phyloP scores from a whole-genome alignment of 2,888 invertebrate genomes.

The Nycteola revayana region DNA sequence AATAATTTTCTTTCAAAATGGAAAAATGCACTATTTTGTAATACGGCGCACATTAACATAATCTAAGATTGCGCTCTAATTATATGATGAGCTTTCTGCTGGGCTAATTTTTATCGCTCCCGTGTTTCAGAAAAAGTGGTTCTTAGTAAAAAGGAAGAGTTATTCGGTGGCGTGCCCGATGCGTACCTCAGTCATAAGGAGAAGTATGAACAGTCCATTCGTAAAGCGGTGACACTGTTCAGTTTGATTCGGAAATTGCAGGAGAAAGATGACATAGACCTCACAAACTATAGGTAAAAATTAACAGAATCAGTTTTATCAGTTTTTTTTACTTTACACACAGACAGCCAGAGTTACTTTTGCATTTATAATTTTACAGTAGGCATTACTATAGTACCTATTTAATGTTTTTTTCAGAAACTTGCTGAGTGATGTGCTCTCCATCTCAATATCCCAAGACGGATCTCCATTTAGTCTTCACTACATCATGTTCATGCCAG shows the following conservation, averaged over 20 bases:
- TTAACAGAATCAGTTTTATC: too few species aligned
- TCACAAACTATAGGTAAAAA: constrained; percentile 86
- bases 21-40: too few species aligned
- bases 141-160: constrained; percentile 74
- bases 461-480: constrained; percentile 89
- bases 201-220: constrained; percentile 87
- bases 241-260: constrained; percentile 84
- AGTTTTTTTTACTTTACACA: too few species aligned
- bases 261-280: constrained; percentile 83
- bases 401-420: constrained; percentile 64
- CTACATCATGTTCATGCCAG: constrained; percentile 95
- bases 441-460: constrained; percentile 82
- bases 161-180: constrained; percentile 83
- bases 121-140: constrained; percentile 50
- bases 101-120: too few species aligned
- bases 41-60: too few species aligned
- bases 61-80: too few species aligned
- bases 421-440: constrained; percentile 83
- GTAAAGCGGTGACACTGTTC: constrained; percentile 85
- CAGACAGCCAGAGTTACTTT: too few species aligned
- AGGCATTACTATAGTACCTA: too few species aligned
- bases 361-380: too few species aligned
- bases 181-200: constrained; percentile 92
- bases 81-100: too few species aligned
- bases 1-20: too few species aligned